Conservation (phyloP, 2,113 vertebrate species). For the Lophotis ruficrista region DNA sequence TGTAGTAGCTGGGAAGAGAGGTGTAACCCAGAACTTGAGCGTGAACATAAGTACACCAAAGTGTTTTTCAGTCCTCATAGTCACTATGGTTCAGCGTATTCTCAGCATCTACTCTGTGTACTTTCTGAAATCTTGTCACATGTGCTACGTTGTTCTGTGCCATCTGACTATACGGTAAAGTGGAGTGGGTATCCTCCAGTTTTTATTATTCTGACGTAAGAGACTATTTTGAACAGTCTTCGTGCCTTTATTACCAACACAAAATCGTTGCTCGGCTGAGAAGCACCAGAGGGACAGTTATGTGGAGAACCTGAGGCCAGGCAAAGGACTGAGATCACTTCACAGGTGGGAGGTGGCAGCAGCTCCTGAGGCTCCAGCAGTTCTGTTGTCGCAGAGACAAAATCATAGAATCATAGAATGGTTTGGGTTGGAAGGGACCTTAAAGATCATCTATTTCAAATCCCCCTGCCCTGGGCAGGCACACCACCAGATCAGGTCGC, state of each 20-base stretch:
- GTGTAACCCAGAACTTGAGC: background rate
- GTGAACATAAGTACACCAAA: no score
- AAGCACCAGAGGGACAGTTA: background rate
- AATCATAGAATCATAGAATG: no score
- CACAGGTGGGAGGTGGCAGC: background rate
- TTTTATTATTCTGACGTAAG: accelerated
- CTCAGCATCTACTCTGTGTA: background rate
- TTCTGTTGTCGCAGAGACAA: background rate
- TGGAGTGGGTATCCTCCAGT: background rate
- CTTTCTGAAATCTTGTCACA: background rate
- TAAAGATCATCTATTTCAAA: no score
- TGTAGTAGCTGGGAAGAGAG: background rate
- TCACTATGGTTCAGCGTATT: background rate
- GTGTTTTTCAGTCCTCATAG: background rate
- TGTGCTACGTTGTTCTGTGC: background rate
- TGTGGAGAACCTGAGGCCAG: background rate
- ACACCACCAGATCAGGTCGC: no score
- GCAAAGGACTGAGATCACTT: background rate
- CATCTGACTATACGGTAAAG: background rate
- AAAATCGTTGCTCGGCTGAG: background rate
- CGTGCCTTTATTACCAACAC: background rate
- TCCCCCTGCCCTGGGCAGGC: no score
- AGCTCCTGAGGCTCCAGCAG: background rate
- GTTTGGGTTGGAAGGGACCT: no score
- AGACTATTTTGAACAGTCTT: background rate